phyloP scores from a whole-genome alignment of 2,888 invertebrate genomes.

The Limnephilus rhombicus region DNA sequence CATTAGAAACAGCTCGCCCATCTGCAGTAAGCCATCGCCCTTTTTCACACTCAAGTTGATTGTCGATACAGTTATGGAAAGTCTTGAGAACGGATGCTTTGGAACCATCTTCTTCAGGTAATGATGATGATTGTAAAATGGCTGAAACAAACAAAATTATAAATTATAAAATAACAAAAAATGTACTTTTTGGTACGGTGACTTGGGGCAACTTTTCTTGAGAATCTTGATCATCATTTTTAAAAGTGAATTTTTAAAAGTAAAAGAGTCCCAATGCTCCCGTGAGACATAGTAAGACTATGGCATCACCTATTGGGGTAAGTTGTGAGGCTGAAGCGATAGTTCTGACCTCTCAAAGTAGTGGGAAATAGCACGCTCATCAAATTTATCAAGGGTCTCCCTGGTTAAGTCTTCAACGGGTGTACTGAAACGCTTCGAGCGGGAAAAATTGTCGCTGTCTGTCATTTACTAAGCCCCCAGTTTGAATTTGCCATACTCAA shows the following conservation, averaged over 20 bases:
- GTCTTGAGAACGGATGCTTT: conserved; percentile 22
- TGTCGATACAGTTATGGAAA: conserved; percentile 48
- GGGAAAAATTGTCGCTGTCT: background rate
- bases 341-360: background rate
- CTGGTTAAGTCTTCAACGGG: background rate
- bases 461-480: background rate
- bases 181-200: too few species aligned
- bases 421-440: background rate
- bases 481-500: background rate
- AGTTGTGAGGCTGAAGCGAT: background rate
- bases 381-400: background rate
- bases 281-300: too few species aligned
- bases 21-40: conserved; percentile 53
- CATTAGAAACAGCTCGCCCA: conserved; percentile 52
- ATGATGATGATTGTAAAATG: conserved; percentile 46
- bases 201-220: too few species aligned
- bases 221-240: too few species aligned
- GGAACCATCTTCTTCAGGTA: conserved; percentile 39
- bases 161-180: too few species aligned
- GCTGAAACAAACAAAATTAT: conserved; percentile 27
- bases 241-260: too few species aligned
- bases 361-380: background rate
- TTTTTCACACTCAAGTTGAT: conserved; percentile 33
- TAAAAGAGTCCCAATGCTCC: too few species aligned
- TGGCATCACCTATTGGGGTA: too few species aligned